Percentiles rank a stretch among this genome's conserved stretches.
Conservation (phyloP, 1,140 invertebrate species). For the Maniola jurtina region DNA sequence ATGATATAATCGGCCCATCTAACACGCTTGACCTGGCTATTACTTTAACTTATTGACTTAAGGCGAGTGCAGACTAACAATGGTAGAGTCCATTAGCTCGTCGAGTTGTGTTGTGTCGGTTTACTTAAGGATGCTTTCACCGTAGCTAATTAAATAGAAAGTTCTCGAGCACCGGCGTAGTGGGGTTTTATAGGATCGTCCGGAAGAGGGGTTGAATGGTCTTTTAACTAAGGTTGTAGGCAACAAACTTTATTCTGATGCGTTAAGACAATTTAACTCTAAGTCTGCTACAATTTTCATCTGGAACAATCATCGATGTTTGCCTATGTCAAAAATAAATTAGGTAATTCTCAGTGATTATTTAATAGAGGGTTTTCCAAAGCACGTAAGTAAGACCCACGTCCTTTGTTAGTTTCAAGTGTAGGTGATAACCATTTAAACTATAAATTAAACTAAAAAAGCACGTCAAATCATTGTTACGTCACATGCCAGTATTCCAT, state of each 20-base stretch:
- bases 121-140: slow-evolving; percentile 37
- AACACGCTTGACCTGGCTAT: slow-evolving; percentile 10
- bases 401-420: too few species aligned
- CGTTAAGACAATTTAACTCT: not conserved
- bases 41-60: slow-evolving; percentile 30
- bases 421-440: too few species aligned
- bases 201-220: slow-evolving; percentile 10
- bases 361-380: too few species aligned
- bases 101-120: slow-evolving; percentile 25
- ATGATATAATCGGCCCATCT: not conserved
- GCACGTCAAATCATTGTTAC: too few species aligned
- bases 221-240: slow-evolving; percentile 17
- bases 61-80: slow-evolving; percentile 31
- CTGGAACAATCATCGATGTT: not conserved
- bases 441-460: too few species aligned
- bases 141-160: slow-evolving; percentile 37
- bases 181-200: slow-evolving; percentile 19
- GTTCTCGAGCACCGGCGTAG: slow-evolving; percentile 14
- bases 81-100: slow-evolving; percentile 28
- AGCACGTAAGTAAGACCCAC: too few species aligned
- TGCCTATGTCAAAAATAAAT: too few species aligned
- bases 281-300: not conserved
- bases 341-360: too few species aligned
- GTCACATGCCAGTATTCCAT: too few species aligned
- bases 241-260: not conserved